Conservation (phyloP, 2,888 invertebrate genomes). For the Nysson spinosus region DNA sequence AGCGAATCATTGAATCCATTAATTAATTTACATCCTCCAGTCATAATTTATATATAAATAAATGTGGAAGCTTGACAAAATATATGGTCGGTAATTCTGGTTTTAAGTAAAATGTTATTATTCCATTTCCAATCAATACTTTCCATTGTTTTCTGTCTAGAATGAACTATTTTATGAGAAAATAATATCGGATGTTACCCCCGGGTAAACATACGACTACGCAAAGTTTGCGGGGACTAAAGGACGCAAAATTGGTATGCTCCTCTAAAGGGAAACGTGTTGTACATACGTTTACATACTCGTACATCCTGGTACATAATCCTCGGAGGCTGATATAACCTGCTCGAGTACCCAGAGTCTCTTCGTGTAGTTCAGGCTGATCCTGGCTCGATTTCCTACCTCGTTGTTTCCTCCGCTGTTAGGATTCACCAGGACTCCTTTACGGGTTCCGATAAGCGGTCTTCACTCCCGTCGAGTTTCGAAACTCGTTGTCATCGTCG, state of each 20-base stretch:
- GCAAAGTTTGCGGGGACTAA: background rate
- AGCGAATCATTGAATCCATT: no score
- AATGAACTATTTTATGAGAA: no score
- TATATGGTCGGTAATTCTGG: no score
- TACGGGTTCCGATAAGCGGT: conserved; percentile 32
- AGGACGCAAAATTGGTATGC: conserved; percentile 17
- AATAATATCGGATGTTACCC: no score
- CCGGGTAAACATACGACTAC: background rate
- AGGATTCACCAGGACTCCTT: conserved; percentile 25
- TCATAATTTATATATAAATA: no score
- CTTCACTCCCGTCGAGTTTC: conserved; percentile 30
- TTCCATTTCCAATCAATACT: no score
- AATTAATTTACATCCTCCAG: no score
- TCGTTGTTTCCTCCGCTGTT: conserved; percentile 23
- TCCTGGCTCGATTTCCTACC: conserved; percentile 41
- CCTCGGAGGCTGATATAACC: conserved; percentile 29
- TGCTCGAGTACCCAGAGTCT: conserved; percentile 7
- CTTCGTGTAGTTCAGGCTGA: conserved; percentile 13
- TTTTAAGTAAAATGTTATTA: no score
- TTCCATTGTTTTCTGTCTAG: no score
- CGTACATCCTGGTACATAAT: conserved; percentile 18
- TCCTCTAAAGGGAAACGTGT: background rate
- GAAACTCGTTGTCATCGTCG: no score
- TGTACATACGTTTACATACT: conserved; percentile 6
- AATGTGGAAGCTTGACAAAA: no score